Percentiles rank a stretch among this genome's conserved stretches.
phyloP scores from a whole-genome alignment of 2,797 vertebrate genomes.

The Heterohyrax brucei region DNA sequence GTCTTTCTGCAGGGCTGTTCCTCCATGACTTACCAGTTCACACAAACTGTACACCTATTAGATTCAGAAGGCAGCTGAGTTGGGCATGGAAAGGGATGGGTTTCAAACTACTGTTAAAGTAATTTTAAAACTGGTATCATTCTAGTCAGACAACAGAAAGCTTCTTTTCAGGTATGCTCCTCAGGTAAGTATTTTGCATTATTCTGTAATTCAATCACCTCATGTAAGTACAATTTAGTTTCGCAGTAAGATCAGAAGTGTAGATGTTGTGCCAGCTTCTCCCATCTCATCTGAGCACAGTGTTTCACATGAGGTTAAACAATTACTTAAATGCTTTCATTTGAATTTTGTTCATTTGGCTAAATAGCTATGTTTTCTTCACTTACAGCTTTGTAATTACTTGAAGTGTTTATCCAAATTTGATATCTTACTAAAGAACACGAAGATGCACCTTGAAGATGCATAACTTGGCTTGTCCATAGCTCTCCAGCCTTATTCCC shows the following conservation, averaged over 20 bases:
- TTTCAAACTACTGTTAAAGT: not conserved
- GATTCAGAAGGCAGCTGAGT: not conserved
- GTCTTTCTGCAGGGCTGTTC: not conserved
- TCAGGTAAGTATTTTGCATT: not conserved
- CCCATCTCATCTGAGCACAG: not conserved
- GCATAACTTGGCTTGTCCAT: not conserved
- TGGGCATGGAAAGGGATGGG: not conserved
- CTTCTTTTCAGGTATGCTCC: not conserved
- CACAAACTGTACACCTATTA: not conserved
- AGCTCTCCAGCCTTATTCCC: not conserved
- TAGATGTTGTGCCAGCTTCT: not conserved
- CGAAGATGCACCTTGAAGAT: not conserved
- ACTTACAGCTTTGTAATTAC: conserved; percentile 19
- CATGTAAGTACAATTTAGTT: not conserved
- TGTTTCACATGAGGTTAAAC: not conserved
- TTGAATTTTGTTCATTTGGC: not conserved
- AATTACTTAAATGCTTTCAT: not conserved
- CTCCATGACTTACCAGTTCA: not conserved
- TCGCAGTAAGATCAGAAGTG: not conserved
- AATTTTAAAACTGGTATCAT: not conserved
- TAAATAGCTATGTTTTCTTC: not conserved
- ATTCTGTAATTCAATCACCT: not conserved
- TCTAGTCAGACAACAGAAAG: not conserved
- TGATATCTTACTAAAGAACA: not conserved
- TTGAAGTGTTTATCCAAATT: not conserved